These are phyloP conservation scores for Auanema sp. DNA, from an alignment of 2,888 invertebrate genomes.

Conservation along the genomic window DNA sequence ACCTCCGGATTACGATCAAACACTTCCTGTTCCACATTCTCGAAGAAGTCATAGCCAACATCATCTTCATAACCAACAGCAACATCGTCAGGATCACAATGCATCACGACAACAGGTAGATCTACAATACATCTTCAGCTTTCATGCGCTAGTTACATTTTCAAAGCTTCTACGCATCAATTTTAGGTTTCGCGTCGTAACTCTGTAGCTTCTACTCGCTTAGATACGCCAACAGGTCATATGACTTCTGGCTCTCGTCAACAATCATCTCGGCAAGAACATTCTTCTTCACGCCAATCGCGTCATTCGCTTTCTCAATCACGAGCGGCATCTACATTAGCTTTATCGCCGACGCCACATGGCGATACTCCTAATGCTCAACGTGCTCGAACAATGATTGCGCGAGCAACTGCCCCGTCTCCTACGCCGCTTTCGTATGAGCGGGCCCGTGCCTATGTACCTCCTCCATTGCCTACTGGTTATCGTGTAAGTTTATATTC, in stretches of 20 bases:
- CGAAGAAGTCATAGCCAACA: conserved; percentile 15
- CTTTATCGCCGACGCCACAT: conserved; percentile 25
- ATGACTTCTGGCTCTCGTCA: conserved; percentile 8
- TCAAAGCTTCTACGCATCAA: conserved; percentile 4
- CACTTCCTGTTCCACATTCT: conserved; percentile 23
- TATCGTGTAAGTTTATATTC: conserved; percentile 43
- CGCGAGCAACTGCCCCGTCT: conserved; percentile 44
- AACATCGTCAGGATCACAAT: conserved; percentile 18
- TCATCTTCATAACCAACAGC: conserved; percentile 3
- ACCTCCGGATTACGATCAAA: conserved; percentile 42
- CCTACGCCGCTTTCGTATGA: conserved; percentile 60
- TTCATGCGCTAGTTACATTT: background rate
- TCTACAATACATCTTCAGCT: background rate
- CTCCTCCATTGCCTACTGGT: conserved; percentile 59
- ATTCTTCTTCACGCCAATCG: conserved; percentile 25
- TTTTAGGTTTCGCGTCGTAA: conserved; percentile 47
- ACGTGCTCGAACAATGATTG: conserved; percentile 39
- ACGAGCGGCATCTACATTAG: conserved; percentile 36
- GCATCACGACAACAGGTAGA: conserved; percentile 1
- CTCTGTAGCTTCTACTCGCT: conserved; percentile 39
- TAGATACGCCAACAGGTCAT: conserved; percentile 27
- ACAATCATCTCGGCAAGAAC: conserved; percentile 20
- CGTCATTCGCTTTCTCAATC: conserved; percentile 24
- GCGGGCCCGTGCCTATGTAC: conserved; percentile 55
- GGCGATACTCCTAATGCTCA: conserved; percentile 41